Percentiles rank a stretch among this genome's conserved stretches.
These are phyloP conservation scores for Bambusicola thoracicus DNA, from an alignment of 2,113 vertebrate species.

Conservation along the genomic window DNA sequence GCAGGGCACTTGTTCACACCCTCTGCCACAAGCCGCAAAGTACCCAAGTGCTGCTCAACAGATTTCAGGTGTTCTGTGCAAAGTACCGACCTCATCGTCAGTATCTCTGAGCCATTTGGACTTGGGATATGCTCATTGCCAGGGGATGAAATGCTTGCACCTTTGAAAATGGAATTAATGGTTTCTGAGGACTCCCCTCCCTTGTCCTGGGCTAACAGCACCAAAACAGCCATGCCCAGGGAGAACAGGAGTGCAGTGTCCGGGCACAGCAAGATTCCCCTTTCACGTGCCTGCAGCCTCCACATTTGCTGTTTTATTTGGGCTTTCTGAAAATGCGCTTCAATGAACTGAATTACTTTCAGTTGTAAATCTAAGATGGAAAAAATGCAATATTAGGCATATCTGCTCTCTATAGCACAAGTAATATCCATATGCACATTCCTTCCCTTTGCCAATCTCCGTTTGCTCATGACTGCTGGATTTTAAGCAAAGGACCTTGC, in stretches of 20 bases:
- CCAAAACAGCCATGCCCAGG: neutral
- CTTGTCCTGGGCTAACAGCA: neutral
- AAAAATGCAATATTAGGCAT: neutral
- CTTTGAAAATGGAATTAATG: neutral
- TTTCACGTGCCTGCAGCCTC: neutral
- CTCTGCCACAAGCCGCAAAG: neutral
- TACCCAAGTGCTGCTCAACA: neutral
- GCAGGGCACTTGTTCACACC: conserved; percentile 20
- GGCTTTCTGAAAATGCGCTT: conserved; percentile 18
- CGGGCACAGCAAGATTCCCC: neutral
- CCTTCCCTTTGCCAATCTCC: conserved; percentile 19
- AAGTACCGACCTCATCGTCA: neutral
- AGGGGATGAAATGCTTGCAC: neutral
- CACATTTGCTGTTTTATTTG: neutral
- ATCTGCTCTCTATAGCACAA: neutral
- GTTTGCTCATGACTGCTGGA: neutral
- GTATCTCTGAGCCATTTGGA: neutral
- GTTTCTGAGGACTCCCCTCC: neutral
- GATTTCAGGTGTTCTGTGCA: neutral
- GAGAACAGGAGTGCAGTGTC: neutral
- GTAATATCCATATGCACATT: conserved; percentile 9
- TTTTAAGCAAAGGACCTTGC: conserved; percentile 14
- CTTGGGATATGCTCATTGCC: neutral
- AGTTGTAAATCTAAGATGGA: conserved; percentile 8
- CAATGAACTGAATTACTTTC: neutral